Percentiles rank a stretch among this genome's conserved stretches.
phyloP scores from a whole-genome alignment of 2,888 invertebrate genomes.

The Azorinus chamasolen region DNA sequence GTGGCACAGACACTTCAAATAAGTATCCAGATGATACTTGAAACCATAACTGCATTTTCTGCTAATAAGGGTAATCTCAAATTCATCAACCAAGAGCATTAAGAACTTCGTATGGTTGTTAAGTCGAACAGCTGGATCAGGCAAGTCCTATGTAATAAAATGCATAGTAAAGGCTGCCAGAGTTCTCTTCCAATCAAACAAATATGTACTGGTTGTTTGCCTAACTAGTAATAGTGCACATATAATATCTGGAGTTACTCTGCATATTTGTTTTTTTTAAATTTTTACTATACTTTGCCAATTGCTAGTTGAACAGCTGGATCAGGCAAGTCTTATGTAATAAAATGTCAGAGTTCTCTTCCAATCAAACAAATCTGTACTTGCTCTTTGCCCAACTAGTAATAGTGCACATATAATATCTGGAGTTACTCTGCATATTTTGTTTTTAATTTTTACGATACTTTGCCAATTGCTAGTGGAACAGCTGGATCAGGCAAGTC shows the following conservation, averaged over 20 bases:
- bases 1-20: not conserved
- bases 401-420: conserved; percentile 45
- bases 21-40: not conserved
- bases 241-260: conserved; percentile 60
- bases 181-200: conserved; percentile 17
- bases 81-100: conserved; percentile 16
- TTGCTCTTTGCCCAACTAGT: conserved; percentile 45
- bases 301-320: conserved; percentile 51
- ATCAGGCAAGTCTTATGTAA: conserved; percentile 44
- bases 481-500: conserved; percentile 53
- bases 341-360: conserved; percentile 30
- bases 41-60: no score
- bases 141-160: conserved; percentile 44
- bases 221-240: conserved; percentile 40
- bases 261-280: conserved; percentile 59
- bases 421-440: conserved; percentile 64
- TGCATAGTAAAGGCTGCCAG: conserved; percentile 28
- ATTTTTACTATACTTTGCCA: no score
- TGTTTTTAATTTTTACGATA: no score
- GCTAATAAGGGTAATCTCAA: no score
- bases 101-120: conserved; percentile 40
- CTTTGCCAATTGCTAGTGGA: no score
- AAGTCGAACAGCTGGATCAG: conserved; percentile 48
- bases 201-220: conserved; percentile 42
- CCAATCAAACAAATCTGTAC: conserved; percentile 26